These are phyloP conservation scores for Diacarnus erythraeanus DNA, from an alignment of 37 sponge, comb jelly and placozoan genomes.

Conservation along the genomic window DNA sequence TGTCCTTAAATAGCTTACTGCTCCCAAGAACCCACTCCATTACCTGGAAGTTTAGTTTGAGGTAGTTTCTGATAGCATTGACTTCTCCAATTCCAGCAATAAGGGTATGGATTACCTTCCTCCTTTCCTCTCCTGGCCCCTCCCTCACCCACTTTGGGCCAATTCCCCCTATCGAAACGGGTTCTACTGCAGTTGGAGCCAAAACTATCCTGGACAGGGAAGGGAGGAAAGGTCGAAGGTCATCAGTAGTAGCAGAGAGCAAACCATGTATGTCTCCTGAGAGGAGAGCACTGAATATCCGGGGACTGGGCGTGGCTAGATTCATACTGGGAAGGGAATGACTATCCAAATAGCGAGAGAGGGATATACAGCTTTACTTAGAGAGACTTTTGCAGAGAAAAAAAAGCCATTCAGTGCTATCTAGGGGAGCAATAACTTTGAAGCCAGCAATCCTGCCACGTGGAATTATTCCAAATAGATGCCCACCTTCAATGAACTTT, in stretches of 20 bases:
- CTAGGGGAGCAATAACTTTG: no score
- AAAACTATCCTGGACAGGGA: slow-evolving; percentile 36
- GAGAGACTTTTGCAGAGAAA: no score
- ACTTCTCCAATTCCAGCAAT: slow-evolving; percentile 44
- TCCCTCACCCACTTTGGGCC: not conserved
- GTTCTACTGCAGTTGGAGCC: slow-evolving; percentile 6
- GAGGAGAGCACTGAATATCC: slow-evolving; percentile 44
- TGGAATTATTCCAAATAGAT: not conserved
- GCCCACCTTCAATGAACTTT: not conserved
- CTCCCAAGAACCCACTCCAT: no score
- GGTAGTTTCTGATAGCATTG: slow-evolving; percentile 36
- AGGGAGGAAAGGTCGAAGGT: slow-evolving; percentile 69
- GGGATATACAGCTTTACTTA: not conserved
- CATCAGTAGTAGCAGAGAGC: slow-evolving; percentile 1
- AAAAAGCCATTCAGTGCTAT: no score
- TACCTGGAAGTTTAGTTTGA: slow-evolving; percentile 33
- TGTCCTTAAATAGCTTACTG: no score
- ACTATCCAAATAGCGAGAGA: not conserved
- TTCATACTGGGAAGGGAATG: not conserved
- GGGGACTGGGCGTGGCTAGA: slow-evolving; percentile 21
- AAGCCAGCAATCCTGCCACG: no score
- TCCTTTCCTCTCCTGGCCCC: not conserved
- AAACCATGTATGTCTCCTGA: slow-evolving; percentile 42
- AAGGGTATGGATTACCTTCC: slow-evolving; percentile 18
- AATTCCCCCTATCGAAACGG: not conserved